Conservation (phyloP, 1,140 invertebrate genomes). For the Panonychus citri region DNA sequence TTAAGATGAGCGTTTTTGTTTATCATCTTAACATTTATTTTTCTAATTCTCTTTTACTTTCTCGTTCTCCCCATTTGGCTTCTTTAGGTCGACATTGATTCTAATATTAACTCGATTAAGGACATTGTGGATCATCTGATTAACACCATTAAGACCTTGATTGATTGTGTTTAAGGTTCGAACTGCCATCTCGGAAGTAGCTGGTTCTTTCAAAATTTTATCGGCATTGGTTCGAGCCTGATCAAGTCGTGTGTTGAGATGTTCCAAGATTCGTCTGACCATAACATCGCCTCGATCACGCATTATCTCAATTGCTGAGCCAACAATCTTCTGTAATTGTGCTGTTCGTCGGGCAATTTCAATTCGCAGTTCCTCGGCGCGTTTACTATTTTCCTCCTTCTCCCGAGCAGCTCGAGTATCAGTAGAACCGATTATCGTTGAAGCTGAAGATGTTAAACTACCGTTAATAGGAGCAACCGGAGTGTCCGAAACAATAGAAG, state of each 20-base stretch:
- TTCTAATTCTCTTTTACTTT: too few species aligned
- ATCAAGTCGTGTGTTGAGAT: conserved; percentile 8
- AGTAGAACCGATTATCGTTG: background rate
- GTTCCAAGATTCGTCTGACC: conserved; percentile 3
- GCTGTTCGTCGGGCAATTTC: conserved; percentile 6
- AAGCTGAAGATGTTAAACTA: background rate
- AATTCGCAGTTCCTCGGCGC: conserved; percentile 4
- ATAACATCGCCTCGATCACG: conserved; percentile 9
- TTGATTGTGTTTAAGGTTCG: conserved; percentile 8
- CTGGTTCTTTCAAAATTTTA: conserved; percentile 10
- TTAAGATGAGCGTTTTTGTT: too few species aligned
- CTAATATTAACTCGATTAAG: conserved; percentile 8
- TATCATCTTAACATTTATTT: too few species aligned
- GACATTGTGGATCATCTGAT: conserved; percentile 1
- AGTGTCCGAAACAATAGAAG: background rate
- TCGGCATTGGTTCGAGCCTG: conserved; percentile 7
- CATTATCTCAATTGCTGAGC: conserved; percentile 6
- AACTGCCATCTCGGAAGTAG: conserved; percentile 7
- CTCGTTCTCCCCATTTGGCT: background rate
- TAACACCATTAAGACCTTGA: conserved; percentile 6
- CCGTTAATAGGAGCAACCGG: background rate
- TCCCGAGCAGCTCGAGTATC: background rate
- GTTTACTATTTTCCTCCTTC: conserved; percentile 4
- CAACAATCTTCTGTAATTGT: conserved; percentile 10
- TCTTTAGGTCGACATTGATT: conserved; percentile 7